Conservation (phyloP, 2,113 vertebrate genomes). For the Thunnus thynnus region DNA sequence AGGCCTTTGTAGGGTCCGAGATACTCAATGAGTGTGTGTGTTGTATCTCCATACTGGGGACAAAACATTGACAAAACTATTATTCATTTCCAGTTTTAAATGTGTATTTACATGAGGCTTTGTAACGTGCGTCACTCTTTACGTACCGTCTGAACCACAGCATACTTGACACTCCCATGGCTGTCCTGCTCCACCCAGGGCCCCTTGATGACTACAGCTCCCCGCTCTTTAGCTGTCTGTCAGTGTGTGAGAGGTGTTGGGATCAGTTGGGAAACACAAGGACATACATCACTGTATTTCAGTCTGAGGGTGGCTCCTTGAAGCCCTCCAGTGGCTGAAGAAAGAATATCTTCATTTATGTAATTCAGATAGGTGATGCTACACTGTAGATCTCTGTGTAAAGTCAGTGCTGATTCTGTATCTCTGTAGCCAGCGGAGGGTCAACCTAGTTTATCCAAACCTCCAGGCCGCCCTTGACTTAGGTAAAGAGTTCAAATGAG, state of each 20-base stretch:
- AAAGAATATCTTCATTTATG: slow-evolving; percentile 21
- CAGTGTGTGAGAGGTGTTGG: slow-evolving; percentile 19
- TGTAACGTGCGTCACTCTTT: slow-evolving; percentile 8
- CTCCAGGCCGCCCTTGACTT: slow-evolving; percentile 51
- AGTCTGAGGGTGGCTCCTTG: background rate
- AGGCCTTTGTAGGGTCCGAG: slow-evolving; percentile 85
- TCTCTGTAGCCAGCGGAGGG: slow-evolving; percentile 10
- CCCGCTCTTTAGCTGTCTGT: slow-evolving; percentile 84
- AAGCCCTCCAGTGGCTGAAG: slow-evolving; percentile 61
- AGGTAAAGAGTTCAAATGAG: slow-evolving; percentile 36
- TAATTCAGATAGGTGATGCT: background rate
- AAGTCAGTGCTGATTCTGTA: background rate
- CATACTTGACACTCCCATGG: slow-evolving; percentile 85
- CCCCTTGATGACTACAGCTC: slow-evolving; percentile 83
- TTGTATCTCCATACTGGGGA: slow-evolving; percentile 88
- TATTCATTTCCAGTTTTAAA: slow-evolving; percentile 7
- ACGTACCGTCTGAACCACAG: slow-evolving; percentile 86
- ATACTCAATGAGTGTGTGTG: slow-evolving; percentile 88
- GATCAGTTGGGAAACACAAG: slow-evolving; percentile 10
- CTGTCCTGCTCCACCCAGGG: slow-evolving; percentile 88
- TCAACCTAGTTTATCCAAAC: slow-evolving; percentile 45
- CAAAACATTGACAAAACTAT: slow-evolving; percentile 30
- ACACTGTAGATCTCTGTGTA: background rate
- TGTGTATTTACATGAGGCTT: slow-evolving; percentile 21
- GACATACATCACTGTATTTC: background rate